Base-by-base conservation (phyloP, 1,140 invertebrate genomes). In the Hycleus phaleratus region DNA sequence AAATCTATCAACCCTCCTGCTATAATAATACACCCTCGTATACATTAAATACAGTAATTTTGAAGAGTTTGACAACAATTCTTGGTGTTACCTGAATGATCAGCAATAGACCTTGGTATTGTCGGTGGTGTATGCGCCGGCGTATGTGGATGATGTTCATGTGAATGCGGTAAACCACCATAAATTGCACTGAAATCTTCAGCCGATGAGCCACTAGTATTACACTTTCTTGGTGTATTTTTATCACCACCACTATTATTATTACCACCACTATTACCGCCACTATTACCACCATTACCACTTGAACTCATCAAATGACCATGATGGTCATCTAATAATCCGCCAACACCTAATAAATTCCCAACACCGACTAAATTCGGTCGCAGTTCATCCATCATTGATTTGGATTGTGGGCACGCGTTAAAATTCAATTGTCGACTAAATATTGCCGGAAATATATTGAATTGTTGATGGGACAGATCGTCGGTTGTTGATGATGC, bases 361-460 rank as follows among this genome's bases (percentile, higher is more conserved):
- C 84, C 84, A 5, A 85, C 83, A 3, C 84, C 84, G 3, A 85
- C 83, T 12, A 91, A 73, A 71, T 90, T 90, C 10, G 88, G 88
- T 73, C 88, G 77, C 49, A 91, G 74, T 65, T 91, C 88, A 68
- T 91, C 88, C 88, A 91, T 90, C 69, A 87, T 82, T 60, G 86
- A 85, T 61, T 84, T 82, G 32, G 73, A 64, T 64, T 87, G 86
- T 0, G 83, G 81, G 67, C 86, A 86, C 53, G 78, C 79, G 61
- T 84, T 81, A 71, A 91, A 91, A 73, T 91, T 91, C 49, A 91
- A 78, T 74, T 91, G 89, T 40, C 88, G 78, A 75, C 87, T 90
- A 73, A 91, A 91, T 68, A 91, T 90, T 47, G 89, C 89, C 59
- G 89, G 89, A 73, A 91, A 91, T 64, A 91, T 91, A 77, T 91